Evolutionary conservation across 2,113 vertebrate species (phyloP).

Genomic region (Brevimyrus niger): DNA sequence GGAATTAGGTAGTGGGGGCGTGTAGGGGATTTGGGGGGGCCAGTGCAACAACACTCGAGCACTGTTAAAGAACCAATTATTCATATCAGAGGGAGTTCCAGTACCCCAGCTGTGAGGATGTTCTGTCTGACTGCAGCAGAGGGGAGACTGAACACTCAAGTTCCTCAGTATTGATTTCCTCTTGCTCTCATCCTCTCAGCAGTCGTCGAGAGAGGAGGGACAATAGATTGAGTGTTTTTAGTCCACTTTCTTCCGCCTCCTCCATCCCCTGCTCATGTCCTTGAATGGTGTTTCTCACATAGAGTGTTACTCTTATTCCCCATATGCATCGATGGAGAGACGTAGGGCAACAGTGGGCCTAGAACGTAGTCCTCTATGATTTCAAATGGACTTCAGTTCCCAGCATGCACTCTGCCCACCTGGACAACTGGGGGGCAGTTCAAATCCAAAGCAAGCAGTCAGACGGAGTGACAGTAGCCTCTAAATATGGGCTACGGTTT

Average conservation of each 20-base stretch:
- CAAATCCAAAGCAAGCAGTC: not conserved
- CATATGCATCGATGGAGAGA: not conserved
- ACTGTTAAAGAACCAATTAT: constrained; percentile 13
- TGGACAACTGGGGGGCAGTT: not conserved
- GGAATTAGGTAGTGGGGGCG: not conserved
- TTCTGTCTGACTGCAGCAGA: constrained; percentile 15
- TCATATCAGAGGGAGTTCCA: constrained; percentile 15
- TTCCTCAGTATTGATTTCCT: constrained; percentile 31
- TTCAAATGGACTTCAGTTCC: not conserved
- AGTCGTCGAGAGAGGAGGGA: constrained; percentile 18
- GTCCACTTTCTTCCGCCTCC: constrained; percentile 20
- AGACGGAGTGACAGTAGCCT: not conserved
- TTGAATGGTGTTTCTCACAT: not conserved
- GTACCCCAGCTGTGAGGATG: constrained; percentile 9
- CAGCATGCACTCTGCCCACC: not conserved
- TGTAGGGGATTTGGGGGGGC: constrained; percentile 1
- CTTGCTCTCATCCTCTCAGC: constrained; percentile 13
- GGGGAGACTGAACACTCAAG: constrained; percentile 31
- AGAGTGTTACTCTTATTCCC: not conserved
- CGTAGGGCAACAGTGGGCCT: not conserved
- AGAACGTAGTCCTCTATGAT: not conserved
- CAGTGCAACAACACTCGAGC: constrained; percentile 2
- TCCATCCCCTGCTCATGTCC: constrained; percentile 4
- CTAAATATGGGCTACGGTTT: not conserved
- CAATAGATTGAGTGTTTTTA: constrained; percentile 26